phyloP scores from a whole-genome alignment of 2,888 invertebrate genomes.

The Nephrocerus scutellatus region DNA sequence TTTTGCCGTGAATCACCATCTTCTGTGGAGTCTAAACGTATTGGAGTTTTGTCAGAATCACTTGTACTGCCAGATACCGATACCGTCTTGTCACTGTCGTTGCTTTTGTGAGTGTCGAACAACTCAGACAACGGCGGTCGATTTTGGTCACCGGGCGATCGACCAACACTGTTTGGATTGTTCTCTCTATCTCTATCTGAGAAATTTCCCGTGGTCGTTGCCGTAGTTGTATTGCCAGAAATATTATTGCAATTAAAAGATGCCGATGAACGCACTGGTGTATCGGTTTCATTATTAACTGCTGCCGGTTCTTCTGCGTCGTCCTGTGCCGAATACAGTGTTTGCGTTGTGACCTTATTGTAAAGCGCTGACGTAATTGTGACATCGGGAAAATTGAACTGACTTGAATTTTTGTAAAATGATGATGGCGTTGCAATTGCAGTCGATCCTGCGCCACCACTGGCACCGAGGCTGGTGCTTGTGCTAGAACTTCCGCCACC shows the following conservation, averaged over 20 bases:
- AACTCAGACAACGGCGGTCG: constrained; percentile 42
- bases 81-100: constrained; percentile 64
- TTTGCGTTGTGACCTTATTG: constrained; percentile 30
- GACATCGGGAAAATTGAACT: constrained; percentile 47
- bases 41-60: constrained; percentile 75
- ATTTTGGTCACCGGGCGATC: constrained; percentile 37
- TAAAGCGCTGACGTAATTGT: constrained; percentile 32
- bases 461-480: constrained; percentile 22
- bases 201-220: constrained; percentile 25
- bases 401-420: constrained; percentile 42
- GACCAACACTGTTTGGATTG: constrained; percentile 14
- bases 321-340: constrained; percentile 34
- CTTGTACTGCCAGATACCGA: constrained; percentile 60
- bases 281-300: constrained; percentile 19
- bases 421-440: constrained; percentile 35
- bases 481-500: constrained; percentile 32
- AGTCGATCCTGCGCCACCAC: constrained; percentile 26
- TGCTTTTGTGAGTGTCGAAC: constrained; percentile 53
- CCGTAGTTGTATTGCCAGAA: constrained; percentile 13
- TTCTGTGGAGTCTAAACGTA: constrained; percentile 69
- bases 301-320: constrained; percentile 17
- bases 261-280: constrained; percentile 7
- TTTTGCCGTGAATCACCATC: constrained; percentile 74
- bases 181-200: constrained; percentile 8
- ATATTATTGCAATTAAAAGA: constrained; percentile 13